Conservation (phyloP, 2,797 vertebrate species). For the Darevskia mixta region DNA sequence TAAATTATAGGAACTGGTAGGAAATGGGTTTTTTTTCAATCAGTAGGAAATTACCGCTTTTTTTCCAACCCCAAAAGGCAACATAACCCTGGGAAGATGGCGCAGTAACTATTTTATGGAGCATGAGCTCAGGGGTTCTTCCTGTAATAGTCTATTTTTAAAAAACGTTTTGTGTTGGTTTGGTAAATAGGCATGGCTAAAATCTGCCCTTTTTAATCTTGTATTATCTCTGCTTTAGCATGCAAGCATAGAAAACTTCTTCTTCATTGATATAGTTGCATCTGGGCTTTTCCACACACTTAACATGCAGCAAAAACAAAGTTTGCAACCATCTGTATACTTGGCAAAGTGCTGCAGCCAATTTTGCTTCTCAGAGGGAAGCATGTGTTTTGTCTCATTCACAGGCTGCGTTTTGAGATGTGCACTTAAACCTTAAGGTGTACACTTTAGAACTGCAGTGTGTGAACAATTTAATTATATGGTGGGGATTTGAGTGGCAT, state of each 20-base stretch:
- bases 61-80: constrained; percentile 7
- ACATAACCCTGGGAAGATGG: constrained; percentile 22
- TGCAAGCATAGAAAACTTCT: neutral
- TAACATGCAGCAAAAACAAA: neutral
- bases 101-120: constrained; percentile 3
- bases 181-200: neutral
- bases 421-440: no score
- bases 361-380: neutral
- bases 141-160: neutral
- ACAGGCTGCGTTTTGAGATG: neutral
- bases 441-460: no score
- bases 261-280: neutral
- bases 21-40: constrained; percentile 21
- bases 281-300: neutral
- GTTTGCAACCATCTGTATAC: neutral
- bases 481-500: neutral
- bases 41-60: neutral
- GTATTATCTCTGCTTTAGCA: neutral
- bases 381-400: neutral
- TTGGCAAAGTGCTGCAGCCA: neutral
- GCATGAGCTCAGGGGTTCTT: constrained; percentile 26
- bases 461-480: neutral
- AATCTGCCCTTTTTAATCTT: neutral
- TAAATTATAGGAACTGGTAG: constrained; percentile 7
- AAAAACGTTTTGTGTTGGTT: neutral